A percentile compares a stretch with the other conserved stretches of the same genome.
phyloP scores from a whole-genome alignment of 2,888 invertebrate species.

The Prostheceraeus crozeri region DNA sequence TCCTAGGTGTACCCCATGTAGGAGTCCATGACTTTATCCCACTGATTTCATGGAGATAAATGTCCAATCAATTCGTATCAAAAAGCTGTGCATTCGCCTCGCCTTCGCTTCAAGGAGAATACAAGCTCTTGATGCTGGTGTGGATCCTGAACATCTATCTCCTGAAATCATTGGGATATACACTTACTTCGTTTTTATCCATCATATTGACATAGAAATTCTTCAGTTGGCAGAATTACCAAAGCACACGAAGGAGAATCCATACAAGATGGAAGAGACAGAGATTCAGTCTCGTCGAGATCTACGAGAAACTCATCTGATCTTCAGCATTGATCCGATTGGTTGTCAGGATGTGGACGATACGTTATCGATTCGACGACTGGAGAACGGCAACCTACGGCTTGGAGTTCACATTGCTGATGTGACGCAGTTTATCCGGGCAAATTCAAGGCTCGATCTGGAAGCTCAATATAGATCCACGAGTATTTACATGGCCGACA shows the following conservation, averaged over 20 bases:
- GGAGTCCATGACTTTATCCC: too few relatives aligned
- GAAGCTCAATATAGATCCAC: too few relatives aligned
- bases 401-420: conserved; percentile 49
- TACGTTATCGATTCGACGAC: conserved; percentile 50
- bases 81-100: too few relatives aligned
- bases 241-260: conserved; percentile 45
- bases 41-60: too few relatives aligned
- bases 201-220: background rate
- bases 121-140: too few relatives aligned
- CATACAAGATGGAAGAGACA: conserved; percentile 46
- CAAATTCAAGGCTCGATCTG: conserved; percentile 44
- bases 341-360: conserved; percentile 57
- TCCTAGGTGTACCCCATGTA: too few relatives aligned
- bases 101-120: too few relatives aligned
- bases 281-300: conserved; percentile 46
- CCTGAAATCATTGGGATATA: background rate
- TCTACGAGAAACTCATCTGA: conserved; percentile 49
- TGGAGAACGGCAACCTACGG: conserved; percentile 23
- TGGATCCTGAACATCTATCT: too few relatives aligned
- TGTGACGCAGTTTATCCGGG: conserved; percentile 46
- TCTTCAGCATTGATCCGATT: conserved; percentile 56
- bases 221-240: conserved; percentile 49
- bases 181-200: background rate
- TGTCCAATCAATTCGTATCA: too few relatives aligned
- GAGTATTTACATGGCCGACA: too few relatives aligned